phyloP scores from a whole-genome alignment of 2,888 invertebrate genomes.

The Anthophora plumipes region DNA sequence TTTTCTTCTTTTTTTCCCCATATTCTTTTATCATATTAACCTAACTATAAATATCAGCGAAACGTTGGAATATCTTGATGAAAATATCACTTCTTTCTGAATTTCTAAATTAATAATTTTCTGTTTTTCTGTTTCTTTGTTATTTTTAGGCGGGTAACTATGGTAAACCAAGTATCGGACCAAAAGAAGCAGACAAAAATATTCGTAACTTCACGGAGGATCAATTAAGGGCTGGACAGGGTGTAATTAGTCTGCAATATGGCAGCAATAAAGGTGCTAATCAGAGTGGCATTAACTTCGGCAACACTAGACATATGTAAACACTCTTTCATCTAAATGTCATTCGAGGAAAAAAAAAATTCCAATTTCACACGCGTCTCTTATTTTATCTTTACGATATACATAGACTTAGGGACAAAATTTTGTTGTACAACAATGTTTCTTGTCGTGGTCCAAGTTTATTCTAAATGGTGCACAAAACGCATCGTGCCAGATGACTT shows the following conservation, averaged over 20 bases:
- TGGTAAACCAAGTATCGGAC: constrained; percentile 96
- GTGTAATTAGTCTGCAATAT: constrained; percentile 97
- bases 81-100: background rate
- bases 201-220: constrained; percentile 97
- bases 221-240: constrained; percentile 96
- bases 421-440: constrained; percentile 53
- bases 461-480: constrained; percentile 42
- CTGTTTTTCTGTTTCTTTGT: background rate
- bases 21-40: background rate
- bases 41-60: background rate
- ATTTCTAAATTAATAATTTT: background rate
- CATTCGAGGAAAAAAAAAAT: constrained; percentile 27
- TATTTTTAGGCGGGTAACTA: constrained; percentile 88
- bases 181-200: constrained; percentile 98
- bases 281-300: constrained; percentile 98
- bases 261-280: constrained; percentile 99
- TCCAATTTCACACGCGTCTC: constrained; percentile 46
- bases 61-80: background rate
- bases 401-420: constrained; percentile 53
- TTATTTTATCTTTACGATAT: constrained; percentile 60
- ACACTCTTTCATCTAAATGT: constrained; percentile 64
- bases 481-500: constrained; percentile 35
- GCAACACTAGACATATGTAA: constrained; percentile 99
- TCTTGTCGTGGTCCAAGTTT: constrained; percentile 62
- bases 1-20: background rate